Base-by-base conservation (phyloP, 2,113 vertebrate genomes). In the Nicator chloris region DNA sequence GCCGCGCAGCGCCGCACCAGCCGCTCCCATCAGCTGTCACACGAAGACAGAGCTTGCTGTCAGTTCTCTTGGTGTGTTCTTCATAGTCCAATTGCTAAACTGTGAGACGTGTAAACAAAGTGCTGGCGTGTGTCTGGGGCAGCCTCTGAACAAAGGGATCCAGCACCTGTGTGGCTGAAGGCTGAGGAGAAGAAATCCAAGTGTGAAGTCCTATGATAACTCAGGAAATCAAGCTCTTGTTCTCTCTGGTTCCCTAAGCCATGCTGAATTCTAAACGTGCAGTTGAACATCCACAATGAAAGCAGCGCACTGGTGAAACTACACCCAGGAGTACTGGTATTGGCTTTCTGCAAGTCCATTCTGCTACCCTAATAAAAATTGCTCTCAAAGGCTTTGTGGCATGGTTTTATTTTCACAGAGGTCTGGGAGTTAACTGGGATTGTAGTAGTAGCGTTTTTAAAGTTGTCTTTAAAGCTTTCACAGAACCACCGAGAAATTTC, bases 291-390 rank as follows among this genome's bases (percentile, higher is more conserved):
- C 95, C 88, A 80, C 76, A 86, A 80, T 89, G 40, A 80, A 92
- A 82, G 59, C 75, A 79, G 75, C 68, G 0, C 78, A 47, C 72
- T 90, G 90, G 79, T 95, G 88, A 88, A 95, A 90, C 86, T 66
- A 91, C 92, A 80, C 93, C 93, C 83, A 73, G 79, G 61, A 70
- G 92, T 90, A 70, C 56, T 97, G 97, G 95, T 96, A 81, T 80
- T 97, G 97, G 96, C 98, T 97, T 97, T 95, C 97, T 96, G 97
- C 97, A 60, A 96, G 94, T 97, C 95, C 96, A 71, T 97, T 97
- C 97, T 97, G 97, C 97, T 98, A 92, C 94, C 98, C 95, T 96
- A 95, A 98, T 98, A 98, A 98, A 98, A 98, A 96, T 95, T 93
- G 96, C 97, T 98, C 96, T 98, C 96, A 91, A 85, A 97, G 85